Percentiles rank a stretch among this genome's conserved stretches.
These are phyloP conservation scores for Idaea straminata DNA, from an alignment of 2,888 invertebrate species.

Conservation along the genomic window DNA sequence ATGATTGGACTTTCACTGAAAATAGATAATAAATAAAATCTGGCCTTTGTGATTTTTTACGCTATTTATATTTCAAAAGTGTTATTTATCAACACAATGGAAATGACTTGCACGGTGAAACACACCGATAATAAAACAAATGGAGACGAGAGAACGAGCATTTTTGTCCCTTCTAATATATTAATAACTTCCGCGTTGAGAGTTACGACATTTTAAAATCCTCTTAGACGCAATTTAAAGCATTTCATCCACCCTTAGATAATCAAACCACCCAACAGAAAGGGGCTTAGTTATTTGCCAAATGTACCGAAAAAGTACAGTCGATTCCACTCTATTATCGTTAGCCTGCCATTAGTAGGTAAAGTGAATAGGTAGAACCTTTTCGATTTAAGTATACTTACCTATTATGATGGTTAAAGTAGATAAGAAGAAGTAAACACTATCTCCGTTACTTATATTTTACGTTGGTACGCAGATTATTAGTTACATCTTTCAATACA, in stretches of 20 bases:
- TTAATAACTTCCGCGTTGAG: neutral
- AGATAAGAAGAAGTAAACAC: neutral
- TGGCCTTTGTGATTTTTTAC: too few relatives aligned
- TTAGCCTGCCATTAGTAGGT: constrained; percentile 11
- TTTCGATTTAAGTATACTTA: neutral
- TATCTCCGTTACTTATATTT: neutral
- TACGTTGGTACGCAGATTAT: too few relatives aligned
- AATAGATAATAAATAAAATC: too few relatives aligned
- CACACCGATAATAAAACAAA: too few relatives aligned
- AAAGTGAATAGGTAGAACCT: constrained; percentile 4
- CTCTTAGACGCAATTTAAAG: neutral
- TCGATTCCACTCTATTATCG: constrained; percentile 18
- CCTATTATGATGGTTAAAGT: neutral
- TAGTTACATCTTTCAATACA: too few relatives aligned
- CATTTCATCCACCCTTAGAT: constrained; percentile 1
- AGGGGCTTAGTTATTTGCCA: constrained; percentile 5
- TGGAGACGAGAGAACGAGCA: too few relatives aligned
- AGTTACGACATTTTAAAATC: neutral
- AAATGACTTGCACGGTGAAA: too few relatives aligned
- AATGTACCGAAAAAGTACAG: constrained; percentile 16
- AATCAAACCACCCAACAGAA: constrained; percentile 4
- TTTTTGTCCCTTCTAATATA: neutral
- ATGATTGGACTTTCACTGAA: too few relatives aligned
- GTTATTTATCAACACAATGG: too few relatives aligned
- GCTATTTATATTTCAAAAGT: too few relatives aligned